Evolutionary conservation across 2,888 invertebrate genomes (phyloP), one percentile per base, ranked within the genome.

Genomic region (Mystacides longicornis): DNA sequence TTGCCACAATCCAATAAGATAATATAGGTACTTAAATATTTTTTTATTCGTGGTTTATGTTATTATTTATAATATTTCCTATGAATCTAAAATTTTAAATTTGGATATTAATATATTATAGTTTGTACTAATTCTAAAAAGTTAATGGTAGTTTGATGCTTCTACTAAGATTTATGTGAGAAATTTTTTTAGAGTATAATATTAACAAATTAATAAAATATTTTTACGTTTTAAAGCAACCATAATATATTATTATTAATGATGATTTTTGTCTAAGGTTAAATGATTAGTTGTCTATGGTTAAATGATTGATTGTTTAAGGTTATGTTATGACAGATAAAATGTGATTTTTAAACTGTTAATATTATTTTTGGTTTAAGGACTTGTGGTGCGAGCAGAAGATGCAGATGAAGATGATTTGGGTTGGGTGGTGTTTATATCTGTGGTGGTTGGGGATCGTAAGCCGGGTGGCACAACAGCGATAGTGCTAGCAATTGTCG

Each of bases 401-500:
- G 37, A 7, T n/a, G 37, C 37, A 37, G 37, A 37, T 37, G 37
- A 37, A 37, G 37, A 7, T 14, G 37, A 37, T 37, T 37, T 37
- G 16, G 37, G 37, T 37, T 51, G 33, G 51, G 49, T 33, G 49
- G 16, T 33, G 49, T n/a, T 21, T n/a, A 42, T 51, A 37, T 51
- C 51, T 4, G 14, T 16, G 23, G 51, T 18, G 51, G 51, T 42
- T 19, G 51, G 51, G 19, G 51, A 51, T 19, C 51, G 42, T 7
- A 37, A 55, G 55, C 56, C 54, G 49, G 60, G 56, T 43, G 60
- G 56, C 37, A 57, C 48, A 42, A 58, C 54, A 43, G 60, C 58
- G n/a, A 59, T 50, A 18, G 58, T 54, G 56, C 58, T 60, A 48
- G 60, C 58, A 14, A 37, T 37, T 23, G 60, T 57, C 20, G 76